Conservation (phyloP, 2,797 vertebrate genomes). For the Neoniphon sammara region DNA sequence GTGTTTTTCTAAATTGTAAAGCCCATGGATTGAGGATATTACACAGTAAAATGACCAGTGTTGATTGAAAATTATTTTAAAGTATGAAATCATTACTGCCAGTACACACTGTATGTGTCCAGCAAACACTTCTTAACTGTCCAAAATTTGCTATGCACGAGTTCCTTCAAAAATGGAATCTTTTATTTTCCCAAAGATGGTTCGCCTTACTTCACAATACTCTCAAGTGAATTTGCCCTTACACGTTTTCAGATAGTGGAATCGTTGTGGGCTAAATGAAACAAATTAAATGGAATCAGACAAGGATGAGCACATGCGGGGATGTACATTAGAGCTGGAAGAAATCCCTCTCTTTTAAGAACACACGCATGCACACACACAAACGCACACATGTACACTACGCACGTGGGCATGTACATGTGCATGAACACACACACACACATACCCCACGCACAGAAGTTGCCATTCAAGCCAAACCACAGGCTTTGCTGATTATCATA, state of each 20-base stretch:
- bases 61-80: constrained; percentile 16
- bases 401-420: not conserved
- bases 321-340: constrained; percentile 28
- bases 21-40: constrained; percentile 17
- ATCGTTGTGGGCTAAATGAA: constrained; percentile 52
- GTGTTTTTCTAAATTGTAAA: constrained; percentile 31
- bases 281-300: constrained; percentile 58
- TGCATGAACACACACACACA: not conserved
- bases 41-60: no score
- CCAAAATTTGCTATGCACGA: constrained; percentile 11
- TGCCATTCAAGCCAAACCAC: constrained; percentile 31
- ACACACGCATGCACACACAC: constrained; percentile 30
- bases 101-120: constrained; percentile 48
- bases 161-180: constrained; percentile 47
- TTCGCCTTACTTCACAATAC: constrained; percentile 15
- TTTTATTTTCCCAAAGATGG: constrained; percentile 51
- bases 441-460: constrained; percentile 5
- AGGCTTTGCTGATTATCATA: constrained; percentile 48
- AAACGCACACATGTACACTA: constrained; percentile 15
- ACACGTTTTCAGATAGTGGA: constrained; percentile 45
- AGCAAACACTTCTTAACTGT: constrained; percentile 33
- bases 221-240: constrained; percentile 54
- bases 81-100: constrained; percentile 33
- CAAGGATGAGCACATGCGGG: constrained; percentile 45
- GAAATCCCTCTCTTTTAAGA: constrained; percentile 37